These are phyloP conservation scores for Yasuhikotakia modesta DNA, from an alignment of 2,797 vertebrate genomes.

Conservation along the genomic window DNA sequence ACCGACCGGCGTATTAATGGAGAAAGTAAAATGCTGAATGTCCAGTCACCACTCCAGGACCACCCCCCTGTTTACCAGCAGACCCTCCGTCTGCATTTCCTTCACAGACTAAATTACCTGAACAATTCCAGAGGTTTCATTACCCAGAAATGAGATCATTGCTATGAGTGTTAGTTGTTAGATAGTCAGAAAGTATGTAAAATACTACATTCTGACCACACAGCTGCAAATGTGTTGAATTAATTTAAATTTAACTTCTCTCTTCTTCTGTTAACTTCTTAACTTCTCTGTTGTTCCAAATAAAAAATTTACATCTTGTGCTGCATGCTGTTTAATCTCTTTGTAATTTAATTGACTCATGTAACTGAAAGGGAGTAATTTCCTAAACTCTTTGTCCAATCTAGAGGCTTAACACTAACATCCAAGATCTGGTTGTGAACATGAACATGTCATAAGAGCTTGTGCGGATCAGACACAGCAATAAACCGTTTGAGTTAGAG, in stretches of 20 bases:
- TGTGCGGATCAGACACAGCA: conserved; percentile 14
- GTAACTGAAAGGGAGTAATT: neutral
- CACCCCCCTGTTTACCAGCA: too few species aligned
- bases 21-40: too few species aligned
- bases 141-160: too few species aligned
- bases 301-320: neutral
- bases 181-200: too few species aligned
- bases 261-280: too few species aligned
- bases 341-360: neutral
- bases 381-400: neutral
- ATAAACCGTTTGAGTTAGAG: conserved; percentile 37
- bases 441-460: neutral
- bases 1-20: too few species aligned
- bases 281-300: neutral
- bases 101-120: too few species aligned
- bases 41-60: too few species aligned
- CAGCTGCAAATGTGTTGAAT: neutral
- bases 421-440: neutral
- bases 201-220: too few species aligned
- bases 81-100: too few species aligned
- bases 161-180: too few species aligned
- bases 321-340: neutral
- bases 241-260: neutral
- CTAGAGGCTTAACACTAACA: neutral
- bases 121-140: too few species aligned